Evolutionary conservation across 2,888 invertebrate species (phyloP).

Genomic region (Arrhopalites spinosus): DNA sequence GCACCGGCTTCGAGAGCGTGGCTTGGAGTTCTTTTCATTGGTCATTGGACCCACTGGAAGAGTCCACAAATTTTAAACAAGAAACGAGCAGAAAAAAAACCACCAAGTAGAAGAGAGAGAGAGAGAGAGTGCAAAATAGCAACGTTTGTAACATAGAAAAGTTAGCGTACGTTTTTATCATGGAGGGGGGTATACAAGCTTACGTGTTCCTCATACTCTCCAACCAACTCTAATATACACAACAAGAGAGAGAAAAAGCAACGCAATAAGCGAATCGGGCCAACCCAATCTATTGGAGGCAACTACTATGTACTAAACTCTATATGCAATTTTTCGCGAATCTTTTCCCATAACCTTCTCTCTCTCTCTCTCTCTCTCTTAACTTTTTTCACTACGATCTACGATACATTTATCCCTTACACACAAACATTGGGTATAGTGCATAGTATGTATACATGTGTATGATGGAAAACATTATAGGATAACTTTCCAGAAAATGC

Average conservation of each 20-base stretch:
- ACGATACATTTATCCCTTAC: too few species aligned
- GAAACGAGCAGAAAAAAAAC: not conserved
- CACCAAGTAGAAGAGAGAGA: constrained; percentile 40
- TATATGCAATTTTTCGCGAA: not conserved
- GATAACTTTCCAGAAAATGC: too few species aligned
- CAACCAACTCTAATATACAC: not conserved
- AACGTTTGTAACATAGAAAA: constrained; percentile 2
- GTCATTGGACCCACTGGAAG: constrained; percentile 54
- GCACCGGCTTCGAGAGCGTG: constrained; percentile 53
- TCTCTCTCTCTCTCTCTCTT: not conserved
- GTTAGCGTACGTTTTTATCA: too few species aligned
- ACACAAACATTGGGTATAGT: too few species aligned
- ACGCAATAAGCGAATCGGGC: not conserved
- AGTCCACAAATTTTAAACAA: constrained; percentile 43
- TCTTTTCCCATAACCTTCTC: not conserved
- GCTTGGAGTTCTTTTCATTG: constrained; percentile 52
- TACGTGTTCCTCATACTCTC: not conserved
- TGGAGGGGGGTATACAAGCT: too few species aligned
- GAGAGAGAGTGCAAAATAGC: constrained; percentile 30
- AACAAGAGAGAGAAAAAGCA: not conserved
- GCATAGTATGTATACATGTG: too few species aligned
- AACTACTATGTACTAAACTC: not conserved
- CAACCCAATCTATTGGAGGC: not conserved
- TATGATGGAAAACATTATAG: too few species aligned
- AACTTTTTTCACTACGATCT: not conserved